Conservation (phyloP, 2,888 invertebrate species). For the Crioceris asparagi region DNA sequence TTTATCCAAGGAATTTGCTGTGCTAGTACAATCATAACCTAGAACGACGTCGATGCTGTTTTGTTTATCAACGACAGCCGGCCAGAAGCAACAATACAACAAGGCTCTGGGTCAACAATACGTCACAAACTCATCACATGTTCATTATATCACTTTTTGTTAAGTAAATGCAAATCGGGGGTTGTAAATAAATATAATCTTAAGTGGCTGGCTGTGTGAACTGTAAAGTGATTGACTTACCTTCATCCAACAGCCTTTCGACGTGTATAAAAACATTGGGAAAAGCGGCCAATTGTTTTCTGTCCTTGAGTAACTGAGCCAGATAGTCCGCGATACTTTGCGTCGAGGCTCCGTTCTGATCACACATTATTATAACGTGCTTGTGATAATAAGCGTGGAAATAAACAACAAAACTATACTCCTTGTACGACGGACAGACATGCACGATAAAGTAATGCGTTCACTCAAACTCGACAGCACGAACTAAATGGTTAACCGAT, state of each 20-base stretch:
- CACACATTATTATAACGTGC: slow-evolving; percentile 32
- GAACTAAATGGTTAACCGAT: slow-evolving; percentile 20
- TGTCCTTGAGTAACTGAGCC: slow-evolving; percentile 99
- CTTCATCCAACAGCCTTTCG: slow-evolving; percentile 98
- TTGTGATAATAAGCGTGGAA: too few species aligned
- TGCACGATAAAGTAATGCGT: not conserved
- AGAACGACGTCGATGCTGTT: too few species aligned
- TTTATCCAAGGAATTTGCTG: too few species aligned
- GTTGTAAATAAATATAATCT: slow-evolving; percentile 9
- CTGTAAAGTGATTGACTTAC: slow-evolving; percentile 43
- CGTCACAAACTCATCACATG: slow-evolving; percentile 30
- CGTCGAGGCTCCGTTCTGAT: slow-evolving; percentile 49
- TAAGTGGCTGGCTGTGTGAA: slow-evolving; percentile 10
- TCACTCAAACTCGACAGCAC: slow-evolving; percentile 10
- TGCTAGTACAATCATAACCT: too few species aligned
- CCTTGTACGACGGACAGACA: too few species aligned
- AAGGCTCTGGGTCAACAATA: slow-evolving; percentile 15
- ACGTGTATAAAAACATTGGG: slow-evolving; percentile 99
- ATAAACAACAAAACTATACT: too few species aligned
- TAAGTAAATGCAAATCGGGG: slow-evolving; percentile 16
- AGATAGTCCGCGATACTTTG: slow-evolving; percentile 99
- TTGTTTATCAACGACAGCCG: slow-evolving; percentile 1
- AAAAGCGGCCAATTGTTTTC: slow-evolving; percentile 98
- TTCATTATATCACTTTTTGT: slow-evolving; percentile 25
- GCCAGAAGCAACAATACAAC: slow-evolving; percentile 10